Evolutionary conservation across 2,113 vertebrate species (phyloP), one percentile per base, ranked within the genome.

Genomic region (Saccopteryx bilineata): DNA sequence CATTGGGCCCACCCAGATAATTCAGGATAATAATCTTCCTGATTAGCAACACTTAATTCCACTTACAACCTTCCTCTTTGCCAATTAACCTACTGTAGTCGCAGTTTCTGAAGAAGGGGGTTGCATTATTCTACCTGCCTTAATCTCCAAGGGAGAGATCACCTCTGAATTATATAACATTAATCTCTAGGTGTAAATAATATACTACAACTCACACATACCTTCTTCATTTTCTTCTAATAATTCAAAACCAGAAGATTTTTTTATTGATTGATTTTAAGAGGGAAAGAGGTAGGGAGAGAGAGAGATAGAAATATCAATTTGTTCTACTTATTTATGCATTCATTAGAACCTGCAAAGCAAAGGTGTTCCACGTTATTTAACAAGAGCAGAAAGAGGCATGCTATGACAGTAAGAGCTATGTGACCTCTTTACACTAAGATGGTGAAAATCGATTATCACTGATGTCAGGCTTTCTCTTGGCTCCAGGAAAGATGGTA

Each of bases 141-240:
- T 10, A 80, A 79, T 80, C 50, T 81, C 50, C 28, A 90, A 66
- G 28, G 33, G 14, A 96, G 14, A 96, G 50, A 84, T 33, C 54
- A 71, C 26, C 24, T 52, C 33, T 66, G 66, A 86, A 61, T 90
- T 58, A 60, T 4, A 15, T 86, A 81, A 50, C 26, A 66, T 56
- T 84, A 56, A 58, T 46, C 28, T 39, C 63, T 52, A 7, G 5
- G 48, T 71, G 4, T 63, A 79, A 71, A 46, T 84, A 83, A 71
- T 48, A 63, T 12, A 50, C 21, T 46, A 9, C 54, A 56, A 23
- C 21, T 90, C 58, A 65, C 9, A 58, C 52, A 82, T 71, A 48
- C 28, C 31, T 74, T 54, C 52, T n/a, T 31, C 17, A 66, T 86
- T 90, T 74, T 75, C 58, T 86, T 75, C 52, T 31, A 74, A 75